These are phyloP conservation scores for Paracentrotus lividus DNA, from an alignment of 53 echinoderm and acorn worm species.

Conservation along the genomic window DNA sequence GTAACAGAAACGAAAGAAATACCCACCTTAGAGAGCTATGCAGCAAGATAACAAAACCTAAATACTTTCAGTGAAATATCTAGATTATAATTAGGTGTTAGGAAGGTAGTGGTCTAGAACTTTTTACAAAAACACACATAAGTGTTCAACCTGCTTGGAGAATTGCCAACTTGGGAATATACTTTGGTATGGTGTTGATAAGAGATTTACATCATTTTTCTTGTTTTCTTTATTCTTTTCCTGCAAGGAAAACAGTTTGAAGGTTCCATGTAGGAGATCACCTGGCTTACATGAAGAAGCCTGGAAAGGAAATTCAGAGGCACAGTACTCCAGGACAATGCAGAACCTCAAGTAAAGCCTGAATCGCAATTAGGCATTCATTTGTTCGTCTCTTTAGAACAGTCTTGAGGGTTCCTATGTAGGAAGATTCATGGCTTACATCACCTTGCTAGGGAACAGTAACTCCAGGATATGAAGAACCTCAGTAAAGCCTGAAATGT, in stretches of 20 bases:
- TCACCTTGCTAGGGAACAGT: no score
- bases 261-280: constrained; percentile 89
- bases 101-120: no score
- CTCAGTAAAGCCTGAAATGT: no score
- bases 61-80: no score
- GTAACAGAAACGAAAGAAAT: no score
- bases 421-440: neutral
- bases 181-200: neutral
- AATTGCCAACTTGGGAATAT: neutral
- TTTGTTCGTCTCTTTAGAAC: neutral
- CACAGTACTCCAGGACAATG: constrained; percentile 92
- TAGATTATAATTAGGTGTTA: no score
- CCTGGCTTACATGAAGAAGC: constrained; percentile 87
- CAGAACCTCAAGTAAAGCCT: constrained; percentile 79
- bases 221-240: neutral
- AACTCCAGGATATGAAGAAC: no score
- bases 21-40: no score
- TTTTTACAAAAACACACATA: no score
- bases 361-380: constrained; percentile 12
- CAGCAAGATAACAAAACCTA: no score
- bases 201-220: neutral
- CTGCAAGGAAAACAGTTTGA: constrained; percentile 89
- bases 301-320: constrained; percentile 86
- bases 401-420: neutral
- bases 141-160: no score